Evolutionary conservation across 2,113 vertebrate species (phyloP).

Genomic region (Elachura formosa): DNA sequence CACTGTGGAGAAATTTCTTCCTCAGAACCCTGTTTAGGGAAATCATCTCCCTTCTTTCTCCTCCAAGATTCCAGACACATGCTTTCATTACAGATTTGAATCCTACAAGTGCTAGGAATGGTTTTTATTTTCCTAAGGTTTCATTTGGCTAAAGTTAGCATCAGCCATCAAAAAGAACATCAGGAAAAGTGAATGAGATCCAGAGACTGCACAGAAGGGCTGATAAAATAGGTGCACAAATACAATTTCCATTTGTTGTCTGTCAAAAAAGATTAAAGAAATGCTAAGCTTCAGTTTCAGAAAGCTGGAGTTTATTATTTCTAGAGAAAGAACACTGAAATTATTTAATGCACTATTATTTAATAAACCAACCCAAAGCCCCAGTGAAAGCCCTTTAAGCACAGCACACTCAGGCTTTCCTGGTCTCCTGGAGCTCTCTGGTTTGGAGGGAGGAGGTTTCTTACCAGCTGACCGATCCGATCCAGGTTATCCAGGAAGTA

Average conservation of each 20-base stretch:
- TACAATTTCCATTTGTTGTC: neutral
- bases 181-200: neutral
- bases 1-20: neutral
- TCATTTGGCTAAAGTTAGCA: neutral
- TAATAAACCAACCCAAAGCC: neutral
- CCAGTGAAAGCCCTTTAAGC: neutral
- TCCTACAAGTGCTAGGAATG: neutral
- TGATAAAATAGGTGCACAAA: neutral
- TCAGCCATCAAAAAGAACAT: neutral
- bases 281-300: neutral
- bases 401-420: neutral
- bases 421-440: neutral
- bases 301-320: neutral
- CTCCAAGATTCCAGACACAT: neutral
- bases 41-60: neutral
- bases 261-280: neutral
- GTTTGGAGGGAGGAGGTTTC: neutral
- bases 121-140: neutral
- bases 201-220: neutral
- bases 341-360: neutral
- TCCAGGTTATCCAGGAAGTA: constrained; percentile 98
- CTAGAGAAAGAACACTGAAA: neutral
- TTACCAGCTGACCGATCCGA: constrained; percentile 95
- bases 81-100: neutral
- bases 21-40: neutral